Conservation (phyloP, 2,888 invertebrate species). For the Pheosia tremula region DNA sequence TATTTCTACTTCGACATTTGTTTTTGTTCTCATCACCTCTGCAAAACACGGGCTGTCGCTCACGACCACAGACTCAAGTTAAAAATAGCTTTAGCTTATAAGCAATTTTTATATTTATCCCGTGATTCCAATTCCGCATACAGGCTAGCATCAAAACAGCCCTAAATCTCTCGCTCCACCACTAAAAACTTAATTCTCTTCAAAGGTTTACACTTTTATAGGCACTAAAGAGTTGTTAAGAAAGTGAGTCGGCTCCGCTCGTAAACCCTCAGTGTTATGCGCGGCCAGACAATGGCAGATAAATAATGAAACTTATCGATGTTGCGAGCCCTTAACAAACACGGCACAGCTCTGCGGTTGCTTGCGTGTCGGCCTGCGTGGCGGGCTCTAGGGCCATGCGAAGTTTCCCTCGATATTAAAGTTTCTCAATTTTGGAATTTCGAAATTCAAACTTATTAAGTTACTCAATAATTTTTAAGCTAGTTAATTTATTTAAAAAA, state of each 20-base stretch:
- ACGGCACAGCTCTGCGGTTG: conserved; percentile 18
- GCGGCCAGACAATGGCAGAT: conserved; percentile 69
- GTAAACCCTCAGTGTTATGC: conserved; percentile 68
- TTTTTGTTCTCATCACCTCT: no score
- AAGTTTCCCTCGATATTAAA: background rate
- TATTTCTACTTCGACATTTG: no score
- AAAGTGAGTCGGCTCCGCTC: conserved; percentile 51
- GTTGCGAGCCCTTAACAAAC: conserved; percentile 41
- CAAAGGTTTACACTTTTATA: conserved; percentile 59
- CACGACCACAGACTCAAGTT: no score
- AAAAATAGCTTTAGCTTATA: no score
- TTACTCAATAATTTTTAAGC: no score
- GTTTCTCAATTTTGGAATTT: background rate
- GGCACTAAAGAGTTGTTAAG: conserved; percentile 65
- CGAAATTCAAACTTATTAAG: no score
- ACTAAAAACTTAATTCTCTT: conserved; percentile 65
- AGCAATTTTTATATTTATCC: background rate
- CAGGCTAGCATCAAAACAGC: conserved; percentile 9
- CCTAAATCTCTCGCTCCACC: conserved; percentile 14
- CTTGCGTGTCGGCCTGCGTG: conserved; percentile 7
- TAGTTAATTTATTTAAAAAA: no score
- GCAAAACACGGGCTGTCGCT: no score
- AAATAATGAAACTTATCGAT: conserved; percentile 77
- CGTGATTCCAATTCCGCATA: background rate
- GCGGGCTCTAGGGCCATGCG: background rate